Base-by-base conservation (phyloP, 2,113 vertebrate species). In the Xiphophorus maculatus region DNA sequence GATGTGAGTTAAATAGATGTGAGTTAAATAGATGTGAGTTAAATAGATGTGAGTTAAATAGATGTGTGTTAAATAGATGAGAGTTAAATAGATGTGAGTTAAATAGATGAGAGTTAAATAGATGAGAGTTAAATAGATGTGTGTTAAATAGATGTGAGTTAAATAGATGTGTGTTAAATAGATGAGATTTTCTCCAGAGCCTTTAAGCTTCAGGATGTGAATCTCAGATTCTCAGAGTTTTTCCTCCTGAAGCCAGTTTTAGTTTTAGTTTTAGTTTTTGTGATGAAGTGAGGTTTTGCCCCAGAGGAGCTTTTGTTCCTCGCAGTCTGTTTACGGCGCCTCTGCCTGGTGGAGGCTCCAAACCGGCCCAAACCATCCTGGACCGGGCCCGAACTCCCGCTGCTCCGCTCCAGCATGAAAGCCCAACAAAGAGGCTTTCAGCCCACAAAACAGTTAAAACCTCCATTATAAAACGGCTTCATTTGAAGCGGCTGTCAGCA, bases 291-390 rank as follows among this genome's bases (percentile, higher is more conserved):
- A 69, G 48, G 71, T 80, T 2, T 65, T 0, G 66, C 14, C 66
- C 73, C 71, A 83, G 80, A 83, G 74, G 66, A 33, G 63, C 75
- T 76, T 85, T 79, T 86, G 84, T 48, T 73, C 67, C 72, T 73
- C 75, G 67, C 81, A 73, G 78, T 32, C 73, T 82, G 70, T 82
- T 85, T 48, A 81, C 71, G 54, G 74, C 83, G 63, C 70, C 80
- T 33, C 74, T 71, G 77, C 86, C 77, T 70, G 77, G 64, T 14
- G 69, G 32, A 32, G 32, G 32, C 35, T 37, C 35, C 35, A 37
- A 37, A 58, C 60, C 58, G 64, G 71, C 73, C 35, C 71, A 37
- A 37, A 37, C 10, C 35, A 11, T 37, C 35, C 35, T 11, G 2
- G 72, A 58, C 60, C 82, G 37, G 67, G 68, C 73, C 35, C 65